phyloP scores from a whole-genome alignment of 2,113 vertebrate genomes.

The Triplophysa tibetana region DNA sequence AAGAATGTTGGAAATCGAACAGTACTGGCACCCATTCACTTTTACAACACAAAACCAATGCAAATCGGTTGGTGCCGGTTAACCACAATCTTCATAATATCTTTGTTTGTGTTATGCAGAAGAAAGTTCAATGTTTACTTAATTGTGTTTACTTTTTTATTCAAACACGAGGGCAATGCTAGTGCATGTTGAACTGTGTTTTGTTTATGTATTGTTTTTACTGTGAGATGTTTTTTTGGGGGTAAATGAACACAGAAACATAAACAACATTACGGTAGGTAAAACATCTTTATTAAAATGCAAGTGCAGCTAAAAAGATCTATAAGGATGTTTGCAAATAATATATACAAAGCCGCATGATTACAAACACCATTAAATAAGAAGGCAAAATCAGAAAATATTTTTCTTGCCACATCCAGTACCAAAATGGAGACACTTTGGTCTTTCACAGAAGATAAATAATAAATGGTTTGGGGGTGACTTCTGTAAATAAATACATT shows the following conservation, averaged over 20 bases:
- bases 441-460: conserved; percentile 7
- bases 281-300: conserved; percentile 26
- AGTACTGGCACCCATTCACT: too few relatives aligned
- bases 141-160: too few relatives aligned
- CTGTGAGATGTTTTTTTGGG: neutral
- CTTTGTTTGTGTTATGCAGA: too few relatives aligned
- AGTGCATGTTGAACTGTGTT: too few relatives aligned
- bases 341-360: conserved; percentile 1
- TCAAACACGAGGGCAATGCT: too few relatives aligned
- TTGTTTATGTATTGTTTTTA: neutral
- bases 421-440: neutral
- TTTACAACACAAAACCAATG: too few relatives aligned
- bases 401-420: neutral
- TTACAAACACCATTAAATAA: conserved; percentile 1
- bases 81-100: too few relatives aligned
- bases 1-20: too few relatives aligned
- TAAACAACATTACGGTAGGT: neutral
- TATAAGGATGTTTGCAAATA: conserved; percentile 12
- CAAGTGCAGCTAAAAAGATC: conserved; percentile 13
- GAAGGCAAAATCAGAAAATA: neutral
- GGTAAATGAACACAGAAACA: neutral
- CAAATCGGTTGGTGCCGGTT: too few relatives aligned
- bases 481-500: conserved; percentile 21
- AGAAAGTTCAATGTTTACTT: too few relatives aligned
- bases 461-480: neutral